Base-by-base conservation (phyloP, 2,113 vertebrate genomes). In the Cyanoderma ruficeps region DNA sequence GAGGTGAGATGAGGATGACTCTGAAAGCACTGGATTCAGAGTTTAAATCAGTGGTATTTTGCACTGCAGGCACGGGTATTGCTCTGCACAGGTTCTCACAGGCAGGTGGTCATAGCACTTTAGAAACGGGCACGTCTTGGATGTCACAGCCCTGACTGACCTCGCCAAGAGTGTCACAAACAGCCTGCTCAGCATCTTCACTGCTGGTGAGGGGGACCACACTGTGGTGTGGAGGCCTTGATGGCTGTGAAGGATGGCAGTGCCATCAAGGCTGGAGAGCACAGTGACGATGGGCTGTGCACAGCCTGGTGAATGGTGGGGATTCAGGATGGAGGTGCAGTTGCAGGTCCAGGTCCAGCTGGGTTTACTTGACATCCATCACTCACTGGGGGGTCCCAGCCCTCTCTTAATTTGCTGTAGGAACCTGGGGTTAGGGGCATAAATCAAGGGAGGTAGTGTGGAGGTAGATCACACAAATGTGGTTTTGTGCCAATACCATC, bases 11-110 rank as follows among this genome's bases (percentile, higher is more conserved):
- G 79, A 79, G 88, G 87, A 87, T 83, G 59, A 42, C 35, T 72
- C 69, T 47, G 55, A 69, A 90, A 83, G 72, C 9, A 33, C 7
- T 33, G 59, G 7, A 6, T 35, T 77, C 37, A 5, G 10, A 41
- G 69, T 57, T 44, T 46, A 50, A 87, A 61, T 19, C 59, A 46
- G 7, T 6, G 37, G 9, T 18, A 5, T 52, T 64, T 31, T 22
- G 41, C 15, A 44, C 15, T 2, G 2, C 42, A 6, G 49, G 33
- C 2, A 0, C 11, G 6, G 83, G 23, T 24, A n/a, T 52, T 0
- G 2, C 35, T 50, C 46, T 4, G 3, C 35, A 9, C 2, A 5
- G 41, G 21, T 21, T 50, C 21, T 52, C 3, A 3, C 20, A 25
- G 70, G 44, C 35, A 60, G 30, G 15, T 3, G 3, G 11, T 20